A percentile compares a stretch with the other conserved stretches of the same genome.
Evolutionary conservation across 2,888 invertebrate genomes (phyloP).

Genomic region (Drosophila cyrtoloma): DNA sequence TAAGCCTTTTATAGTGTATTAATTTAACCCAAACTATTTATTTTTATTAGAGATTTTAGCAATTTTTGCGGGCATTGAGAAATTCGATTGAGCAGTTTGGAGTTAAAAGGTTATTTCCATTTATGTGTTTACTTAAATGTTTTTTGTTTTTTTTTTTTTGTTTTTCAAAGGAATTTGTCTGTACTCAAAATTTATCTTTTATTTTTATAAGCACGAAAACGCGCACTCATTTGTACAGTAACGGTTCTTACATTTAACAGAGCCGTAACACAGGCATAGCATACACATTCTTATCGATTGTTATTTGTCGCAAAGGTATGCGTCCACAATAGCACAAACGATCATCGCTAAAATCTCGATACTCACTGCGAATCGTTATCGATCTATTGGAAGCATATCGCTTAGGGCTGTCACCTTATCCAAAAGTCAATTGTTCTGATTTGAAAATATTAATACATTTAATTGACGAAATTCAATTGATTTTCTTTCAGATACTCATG

Average conservation of each 20-base stretch:
- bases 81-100: conserved; percentile 66
- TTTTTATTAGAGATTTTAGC: conserved; percentile 76
- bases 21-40: conserved; percentile 13
- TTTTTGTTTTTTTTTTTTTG: not conserved
- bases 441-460: not conserved
- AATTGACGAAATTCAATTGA: conserved; percentile 5
- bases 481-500: conserved; percentile 89
- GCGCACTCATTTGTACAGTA: not conserved
- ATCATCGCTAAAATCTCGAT: conserved; percentile 17
- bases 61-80: conserved; percentile 80
- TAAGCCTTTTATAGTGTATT: not conserved
- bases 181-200: not conserved
- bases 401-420: conserved; percentile 14
- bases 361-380: conserved; percentile 5
- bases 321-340: conserved; percentile 1
- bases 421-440: not conserved
- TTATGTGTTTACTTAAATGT: conserved; percentile 15
- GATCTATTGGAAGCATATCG: not conserved
- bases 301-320: not conserved
- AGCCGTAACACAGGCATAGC: not conserved
- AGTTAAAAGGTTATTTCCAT: conserved; percentile 59
- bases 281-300: not conserved
- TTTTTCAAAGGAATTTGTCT: not conserved
- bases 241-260: conserved; percentile 6
- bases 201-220: not conserved